These are phyloP conservation scores for Timandra comae DNA, from an alignment of 2,888 invertebrate genomes.

Conservation along the genomic window DNA sequence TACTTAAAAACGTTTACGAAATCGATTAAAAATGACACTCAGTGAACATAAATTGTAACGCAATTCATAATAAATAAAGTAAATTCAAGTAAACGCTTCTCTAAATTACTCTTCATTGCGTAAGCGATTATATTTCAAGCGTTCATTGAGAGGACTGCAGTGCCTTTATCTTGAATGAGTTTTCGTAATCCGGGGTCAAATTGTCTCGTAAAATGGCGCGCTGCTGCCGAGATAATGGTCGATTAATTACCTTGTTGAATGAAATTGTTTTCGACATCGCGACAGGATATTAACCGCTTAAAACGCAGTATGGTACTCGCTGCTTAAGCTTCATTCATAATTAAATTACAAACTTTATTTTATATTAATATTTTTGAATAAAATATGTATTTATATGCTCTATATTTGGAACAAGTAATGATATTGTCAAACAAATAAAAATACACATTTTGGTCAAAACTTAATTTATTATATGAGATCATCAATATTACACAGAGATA, in stretches of 20 bases:
- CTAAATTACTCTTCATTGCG: not conserved
- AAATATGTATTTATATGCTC: too few species aligned
- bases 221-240: not conserved
- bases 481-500: slow-evolving; percentile 15
- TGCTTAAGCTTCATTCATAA: too few species aligned
- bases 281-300: slow-evolving; percentile 5
- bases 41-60: too few species aligned
- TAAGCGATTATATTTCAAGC: not conserved
- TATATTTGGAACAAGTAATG: too few species aligned
- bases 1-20: too few species aligned
- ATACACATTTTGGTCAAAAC: slow-evolving; percentile 7
- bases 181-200: slow-evolving; percentile 12
- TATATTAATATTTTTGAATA: too few species aligned
- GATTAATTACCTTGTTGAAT: slow-evolving; percentile 4
- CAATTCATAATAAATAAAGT: too few species aligned
- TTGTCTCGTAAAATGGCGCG: slow-evolving; percentile 11
- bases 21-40: too few species aligned
- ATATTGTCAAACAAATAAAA: too few species aligned
- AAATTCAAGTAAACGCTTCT: not conserved
- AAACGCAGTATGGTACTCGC: too few species aligned
- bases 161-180: slow-evolving; percentile 12
- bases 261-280: slow-evolving; percentile 4
- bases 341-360: too few species aligned
- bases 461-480: slow-evolving; percentile 16
- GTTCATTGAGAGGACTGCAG: slow-evolving; percentile 1